These are phyloP conservation scores for Ophthalmolycus amberensis DNA, from an alignment of 2,113 vertebrate species.

Conservation along the genomic window DNA sequence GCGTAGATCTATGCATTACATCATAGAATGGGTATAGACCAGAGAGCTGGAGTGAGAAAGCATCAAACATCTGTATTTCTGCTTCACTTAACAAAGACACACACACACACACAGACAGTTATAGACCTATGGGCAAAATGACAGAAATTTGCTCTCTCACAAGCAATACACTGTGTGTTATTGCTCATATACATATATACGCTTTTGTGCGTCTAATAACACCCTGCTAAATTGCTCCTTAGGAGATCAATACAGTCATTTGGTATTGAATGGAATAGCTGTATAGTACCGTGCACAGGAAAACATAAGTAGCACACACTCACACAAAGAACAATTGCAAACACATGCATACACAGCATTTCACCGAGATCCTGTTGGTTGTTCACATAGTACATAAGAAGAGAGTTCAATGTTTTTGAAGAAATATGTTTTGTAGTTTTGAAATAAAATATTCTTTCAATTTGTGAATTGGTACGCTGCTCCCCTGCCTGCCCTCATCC, in stretches of 20 bases:
- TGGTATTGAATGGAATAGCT: slow-evolving; percentile 38
- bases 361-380: not conserved
- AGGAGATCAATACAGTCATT: slow-evolving; percentile 52
- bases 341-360: not conserved
- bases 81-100: not conserved
- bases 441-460: not conserved
- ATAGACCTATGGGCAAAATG: slow-evolving; percentile 19
- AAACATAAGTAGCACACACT: slow-evolving; percentile 13
- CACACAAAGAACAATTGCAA: slow-evolving; percentile 2
- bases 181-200: slow-evolving; percentile 34
- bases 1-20: not conserved
- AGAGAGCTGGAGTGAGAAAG: not conserved
- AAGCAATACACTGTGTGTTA: slow-evolving; percentile 13
- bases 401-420: not conserved
- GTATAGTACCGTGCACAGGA: slow-evolving; percentile 10
- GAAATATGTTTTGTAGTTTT: not conserved
- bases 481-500: not conserved
- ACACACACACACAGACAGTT: not conserved
- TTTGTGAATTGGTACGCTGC: not conserved
- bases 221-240: slow-evolving; percentile 47
- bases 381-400: not conserved
- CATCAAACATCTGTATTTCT: slow-evolving; percentile 1
- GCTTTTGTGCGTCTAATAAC: slow-evolving; percentile 42
- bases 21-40: slow-evolving; percentile 6
- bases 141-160: slow-evolving; percentile 11